Evolutionary conservation across 2,113 vertebrate genomes (phyloP).

Genomic region (Eulemur macaco): DNA sequence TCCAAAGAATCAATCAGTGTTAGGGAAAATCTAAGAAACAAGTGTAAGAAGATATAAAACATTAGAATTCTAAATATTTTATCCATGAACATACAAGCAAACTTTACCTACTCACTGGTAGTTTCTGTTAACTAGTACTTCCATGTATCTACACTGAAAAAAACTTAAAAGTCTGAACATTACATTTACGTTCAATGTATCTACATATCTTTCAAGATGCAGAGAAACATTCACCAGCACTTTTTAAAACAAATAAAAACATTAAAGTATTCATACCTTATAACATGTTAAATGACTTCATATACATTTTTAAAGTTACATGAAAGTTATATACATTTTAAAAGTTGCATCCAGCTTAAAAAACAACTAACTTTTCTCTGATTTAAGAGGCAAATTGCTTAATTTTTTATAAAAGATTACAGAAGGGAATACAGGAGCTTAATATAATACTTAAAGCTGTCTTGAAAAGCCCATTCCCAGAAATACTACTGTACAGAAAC

Average conservation of each 20-base stretch:
- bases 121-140: conserved; percentile 8
- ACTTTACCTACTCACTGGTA: not conserved
- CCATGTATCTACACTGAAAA: not conserved
- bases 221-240: not conserved
- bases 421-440: conserved; percentile 17
- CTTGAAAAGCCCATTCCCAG: not conserved
- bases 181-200: not conserved
- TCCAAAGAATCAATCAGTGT: conserved; percentile 98
- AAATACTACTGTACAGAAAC: not conserved
- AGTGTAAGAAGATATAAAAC: conserved; percentile 60
- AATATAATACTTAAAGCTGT: not conserved
- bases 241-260: conserved; percentile 37
- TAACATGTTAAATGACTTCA: not conserved
- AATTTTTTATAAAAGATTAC: not conserved
- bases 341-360: conserved; percentile 3
- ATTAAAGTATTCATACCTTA: not conserved
- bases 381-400: not conserved
- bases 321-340: not conserved
- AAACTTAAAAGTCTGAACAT: not conserved
- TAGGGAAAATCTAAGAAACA: conserved; percentile 92
- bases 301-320: not conserved
- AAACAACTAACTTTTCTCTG: not conserved
- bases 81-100: not conserved
- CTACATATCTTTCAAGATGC: not conserved
- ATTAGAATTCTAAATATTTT: not conserved